These are phyloP conservation scores for Crossocerus cetratus DNA, from an alignment of 2,888 invertebrate species.

Conservation along the genomic window DNA sequence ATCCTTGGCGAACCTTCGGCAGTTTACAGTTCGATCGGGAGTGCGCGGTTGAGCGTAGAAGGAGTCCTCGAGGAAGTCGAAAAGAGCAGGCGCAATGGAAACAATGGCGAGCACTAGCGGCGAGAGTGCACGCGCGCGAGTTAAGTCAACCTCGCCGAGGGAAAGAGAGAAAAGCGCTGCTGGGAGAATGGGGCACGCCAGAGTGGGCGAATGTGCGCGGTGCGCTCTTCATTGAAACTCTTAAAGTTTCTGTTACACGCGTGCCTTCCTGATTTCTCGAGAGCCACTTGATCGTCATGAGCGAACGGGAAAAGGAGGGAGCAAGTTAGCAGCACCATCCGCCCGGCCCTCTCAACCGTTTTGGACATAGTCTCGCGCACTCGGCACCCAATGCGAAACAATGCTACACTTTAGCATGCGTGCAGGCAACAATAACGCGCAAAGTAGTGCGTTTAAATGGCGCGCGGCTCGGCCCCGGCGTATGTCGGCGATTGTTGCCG, in stretches of 20 bases:
- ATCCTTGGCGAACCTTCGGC: constrained; percentile 18
- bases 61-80: constrained; percentile 29
- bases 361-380: constrained; percentile 12
- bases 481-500: constrained; percentile 29
- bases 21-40: constrained; percentile 40
- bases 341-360: constrained; percentile 20
- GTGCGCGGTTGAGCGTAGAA: constrained; percentile 14
- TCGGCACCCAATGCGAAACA: constrained; percentile 45
- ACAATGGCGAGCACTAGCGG: too few relatives aligned
- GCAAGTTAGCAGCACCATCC: too few relatives aligned
- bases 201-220: neutral
- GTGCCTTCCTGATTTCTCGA: constrained; percentile 39
- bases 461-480: constrained; percentile 31
- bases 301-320: constrained; percentile 1
- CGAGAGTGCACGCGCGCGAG: too few relatives aligned
- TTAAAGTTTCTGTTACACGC: constrained; percentile 39
- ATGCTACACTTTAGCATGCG: constrained; percentile 49
- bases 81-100: constrained; percentile 32
- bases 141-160: neutral
- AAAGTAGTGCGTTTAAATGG: constrained; percentile 32
- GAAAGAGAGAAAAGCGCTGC: neutral
- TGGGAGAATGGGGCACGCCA: neutral
- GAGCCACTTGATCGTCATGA: constrained; percentile 30
- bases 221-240: constrained; percentile 11
- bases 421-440: constrained; percentile 42